Conservation (phyloP, 2,888 invertebrate genomes). For the Nephrocerus scutellatus region DNA sequence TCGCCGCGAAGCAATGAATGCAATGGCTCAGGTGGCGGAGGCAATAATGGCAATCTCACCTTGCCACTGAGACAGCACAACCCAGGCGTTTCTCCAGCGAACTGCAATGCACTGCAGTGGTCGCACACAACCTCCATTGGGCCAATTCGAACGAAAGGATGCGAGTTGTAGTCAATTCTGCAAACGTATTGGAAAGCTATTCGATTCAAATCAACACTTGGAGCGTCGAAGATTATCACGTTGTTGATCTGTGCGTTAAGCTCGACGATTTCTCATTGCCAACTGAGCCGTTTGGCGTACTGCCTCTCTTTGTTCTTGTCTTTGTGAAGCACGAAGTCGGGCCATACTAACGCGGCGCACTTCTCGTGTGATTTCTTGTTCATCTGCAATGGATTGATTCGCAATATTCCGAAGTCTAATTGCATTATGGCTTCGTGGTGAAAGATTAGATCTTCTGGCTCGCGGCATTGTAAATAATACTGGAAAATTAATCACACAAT, state of each 20-base stretch:
- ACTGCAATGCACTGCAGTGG: too few relatives aligned
- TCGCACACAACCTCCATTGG: too few relatives aligned
- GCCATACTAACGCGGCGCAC: slow-evolving; percentile 4
- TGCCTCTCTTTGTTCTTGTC: slow-evolving; percentile 4
- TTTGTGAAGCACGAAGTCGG: slow-evolving; percentile 6
- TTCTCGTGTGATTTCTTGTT: slow-evolving; percentile 3
- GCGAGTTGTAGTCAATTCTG: too few relatives aligned
- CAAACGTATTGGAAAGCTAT: too few relatives aligned
- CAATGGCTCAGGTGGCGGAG: slow-evolving; percentile 13
- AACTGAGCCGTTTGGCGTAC: slow-evolving; percentile 3
- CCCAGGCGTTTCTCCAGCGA: slow-evolving; percentile 5
- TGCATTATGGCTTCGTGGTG: neutral
- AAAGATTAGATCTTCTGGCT: slow-evolving; percentile 4
- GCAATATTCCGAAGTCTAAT: neutral
- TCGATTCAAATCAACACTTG: too few relatives aligned
- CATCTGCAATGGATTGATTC: neutral
- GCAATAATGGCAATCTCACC: slow-evolving; percentile 15
- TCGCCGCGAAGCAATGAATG: slow-evolving; percentile 18
- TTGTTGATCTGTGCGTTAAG: too few relatives aligned
- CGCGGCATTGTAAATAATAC: slow-evolving; percentile 1
- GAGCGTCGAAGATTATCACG: too few relatives aligned
- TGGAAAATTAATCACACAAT: too few relatives aligned
- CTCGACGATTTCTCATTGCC: slow-evolving; percentile 4
- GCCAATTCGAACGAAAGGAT: too few relatives aligned
- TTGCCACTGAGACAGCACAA: slow-evolving; percentile 19